Evolutionary conservation across 35 echinoderm and acorn worm genomes (phyloP), one percentile per base, ranked within the genome.

Genomic region (Holothuria glaberrima): DNA sequence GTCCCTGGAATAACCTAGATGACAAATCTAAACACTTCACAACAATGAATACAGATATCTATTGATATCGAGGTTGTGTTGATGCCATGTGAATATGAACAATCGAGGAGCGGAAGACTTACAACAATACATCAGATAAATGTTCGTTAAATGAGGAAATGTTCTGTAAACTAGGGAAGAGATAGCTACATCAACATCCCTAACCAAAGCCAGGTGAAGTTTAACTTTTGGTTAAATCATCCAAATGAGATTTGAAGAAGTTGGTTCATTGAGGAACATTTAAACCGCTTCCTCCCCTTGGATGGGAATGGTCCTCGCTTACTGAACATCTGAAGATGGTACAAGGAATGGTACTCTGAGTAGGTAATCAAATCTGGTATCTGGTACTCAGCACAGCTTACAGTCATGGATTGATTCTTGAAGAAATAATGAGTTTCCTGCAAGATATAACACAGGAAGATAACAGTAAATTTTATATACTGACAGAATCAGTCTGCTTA

Each of bases 231-330:
- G 48, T 26, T 19, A 38, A 41, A 82, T 82, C 48, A 56, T 16
- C 57, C 30, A 57, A 30, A 36, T 82, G 48, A 50, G 10, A 58
- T 26, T 28, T 56, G 28, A 9, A 33, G 58, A 56, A 82, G 36
- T 82, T 48, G 2, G 12, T 82, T 45, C 12, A 33, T 24, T 19
- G n/a, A 32, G 46, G 57, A 30, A 46, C 19, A 56, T 84, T 84
- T 84, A 38, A 61, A 84, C 18, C 80, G 25, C 30, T 84, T 84
- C 28, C 59, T 84, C 57, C 52, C 80, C 80, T 84, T 84, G 33
- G 48, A 84, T 84, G 57, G 80, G 80, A 84, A 84, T 36, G 80
- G 59, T 4, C 36, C 74, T 78, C 80, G 33, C 57, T 54, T 84
- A 28, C 26, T 63, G 30, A 84, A 48, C 80, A 84, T 84, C 80